These are phyloP conservation scores for Tetramorium bicarinatum DNA, from an alignment of 2,888 invertebrate species.

Conservation along the genomic window DNA sequence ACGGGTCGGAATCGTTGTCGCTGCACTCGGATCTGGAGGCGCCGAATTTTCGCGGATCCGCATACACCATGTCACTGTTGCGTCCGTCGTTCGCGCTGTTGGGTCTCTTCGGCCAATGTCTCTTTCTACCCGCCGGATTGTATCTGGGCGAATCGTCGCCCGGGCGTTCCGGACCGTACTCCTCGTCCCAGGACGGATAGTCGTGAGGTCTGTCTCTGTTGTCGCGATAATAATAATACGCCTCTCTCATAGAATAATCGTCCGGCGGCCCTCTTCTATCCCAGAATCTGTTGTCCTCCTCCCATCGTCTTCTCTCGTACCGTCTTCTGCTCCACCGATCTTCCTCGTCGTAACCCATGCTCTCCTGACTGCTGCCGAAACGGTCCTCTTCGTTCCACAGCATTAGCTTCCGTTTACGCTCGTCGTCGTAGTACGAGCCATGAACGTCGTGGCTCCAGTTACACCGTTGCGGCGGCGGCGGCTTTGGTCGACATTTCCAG, in stretches of 20 bases:
- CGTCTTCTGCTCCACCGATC: conserved; percentile 82
- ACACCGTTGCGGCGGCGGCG: conserved; percentile 75
- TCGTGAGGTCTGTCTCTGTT: conserved; percentile 79
- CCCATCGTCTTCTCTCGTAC: conserved; percentile 84
- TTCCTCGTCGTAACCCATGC: conserved; percentile 86
- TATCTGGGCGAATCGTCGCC: conserved; percentile 83
- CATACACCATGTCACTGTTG: conserved; percentile 80
- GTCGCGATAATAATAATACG: conserved; percentile 82
- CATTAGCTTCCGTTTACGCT: conserved; percentile 83
- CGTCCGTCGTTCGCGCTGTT: conserved; percentile 85
- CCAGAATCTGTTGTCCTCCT: conserved; percentile 86
- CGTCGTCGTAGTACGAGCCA: conserved; percentile 83
- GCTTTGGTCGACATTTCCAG: conserved; percentile 82
- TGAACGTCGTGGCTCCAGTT: conserved; percentile 77
- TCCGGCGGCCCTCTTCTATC: conserved; percentile 86
- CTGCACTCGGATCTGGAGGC: conserved; percentile 85
- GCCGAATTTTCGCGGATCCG: conserved; percentile 81
- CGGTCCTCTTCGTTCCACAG: conserved; percentile 84
- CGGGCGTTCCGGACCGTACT: conserved; percentile 81
- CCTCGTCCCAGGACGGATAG: conserved; percentile 82
- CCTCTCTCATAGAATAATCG: conserved; percentile 86
- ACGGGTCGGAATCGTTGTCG: conserved; percentile 84
- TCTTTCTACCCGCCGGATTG: conserved; percentile 74
- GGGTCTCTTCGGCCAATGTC: conserved; percentile 84
- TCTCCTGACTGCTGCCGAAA: conserved; percentile 85